phyloP scores from a whole-genome alignment of 2,888 invertebrate species.

The Luperina testacea region DNA sequence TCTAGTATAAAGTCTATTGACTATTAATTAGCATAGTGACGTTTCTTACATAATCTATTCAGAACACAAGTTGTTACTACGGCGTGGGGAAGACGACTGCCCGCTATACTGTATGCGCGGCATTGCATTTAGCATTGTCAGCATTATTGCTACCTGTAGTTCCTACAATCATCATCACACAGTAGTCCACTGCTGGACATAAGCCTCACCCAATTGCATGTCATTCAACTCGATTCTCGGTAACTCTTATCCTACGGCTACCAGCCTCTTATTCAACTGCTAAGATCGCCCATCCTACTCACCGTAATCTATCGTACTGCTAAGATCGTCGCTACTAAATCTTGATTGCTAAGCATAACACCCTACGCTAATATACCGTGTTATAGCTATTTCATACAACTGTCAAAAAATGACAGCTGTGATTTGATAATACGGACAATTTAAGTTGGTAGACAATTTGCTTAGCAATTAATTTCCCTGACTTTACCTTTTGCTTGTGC shows the following conservation, averaged over 20 bases:
- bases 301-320: not conserved
- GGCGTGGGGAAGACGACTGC: too few relatives aligned
- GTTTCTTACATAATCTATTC: too few relatives aligned
- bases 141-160: too few relatives aligned
- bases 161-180: too few relatives aligned
- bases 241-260: not conserved
- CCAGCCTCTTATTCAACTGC: not conserved
- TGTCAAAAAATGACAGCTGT: not conserved
- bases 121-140: too few relatives aligned
- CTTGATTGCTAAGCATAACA: not conserved
- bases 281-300: not conserved
- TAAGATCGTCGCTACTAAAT: not conserved
- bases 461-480: not conserved
- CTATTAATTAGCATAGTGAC: too few relatives aligned
- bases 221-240: not conserved
- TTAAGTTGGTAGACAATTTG: not conserved
- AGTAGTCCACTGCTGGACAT: not conserved
- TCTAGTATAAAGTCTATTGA: too few relatives aligned
- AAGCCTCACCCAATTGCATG: too few relatives aligned
- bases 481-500: not conserved
- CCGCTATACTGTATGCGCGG: too few relatives aligned
- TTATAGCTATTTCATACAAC: not conserved
- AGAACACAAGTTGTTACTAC: too few relatives aligned
- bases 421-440: not conserved
- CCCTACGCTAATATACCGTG: too few relatives aligned